Evolutionary conservation across 2,113 vertebrate genomes (phyloP), one percentile per base, ranked within the genome.

Genomic region (Murina feae): DNA sequence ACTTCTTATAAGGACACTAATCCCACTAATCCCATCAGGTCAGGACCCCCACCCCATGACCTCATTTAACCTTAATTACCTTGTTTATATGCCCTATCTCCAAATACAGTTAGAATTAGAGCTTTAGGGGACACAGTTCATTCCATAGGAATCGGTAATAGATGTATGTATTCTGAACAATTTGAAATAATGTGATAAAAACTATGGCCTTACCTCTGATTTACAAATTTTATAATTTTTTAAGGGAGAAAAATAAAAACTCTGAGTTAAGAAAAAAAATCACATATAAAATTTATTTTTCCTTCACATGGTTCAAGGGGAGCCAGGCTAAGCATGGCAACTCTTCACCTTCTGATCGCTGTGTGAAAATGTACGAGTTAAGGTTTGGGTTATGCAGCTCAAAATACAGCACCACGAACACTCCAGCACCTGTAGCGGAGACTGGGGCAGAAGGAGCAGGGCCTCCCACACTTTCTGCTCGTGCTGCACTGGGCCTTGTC

Each of bases 401-500:
- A 18, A 49, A 18, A 2, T 2, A 42, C 6, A 21, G 9, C 28
- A n/a, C 14, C 4, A 30, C 0, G 0, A 47, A 12, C 60, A 12
- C 25, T n/a, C 53, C 66, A 11, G 23, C 79, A 72, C 4, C 37
- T 11, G 14, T 2, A 25, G 11, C 14, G 32, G 66, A 18, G 2
- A 44, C 58, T 4, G 7, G 1, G 44, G n/a, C 25, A 37, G 3
- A n/a, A 39, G 17, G 20, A 44, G 37, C 5, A 3, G n/a, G 16
- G 20, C 32, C 12, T 4, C 37, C 11, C 0, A 4, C 16, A 4
- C 9, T 6, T 37, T 6, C 49, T 20, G 18, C 18, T n/a, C 9
- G 2, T 6, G 25, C 25, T 37, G 23, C 3, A 5, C 76, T 21
- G 1, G 18, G 2, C 14, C 1, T n/a, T 8, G 0, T 32, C 49